Percentiles rank a stretch among this genome's conserved stretches.
Conservation (phyloP, 2,888 invertebrate genomes). For the Furcula furcula region DNA sequence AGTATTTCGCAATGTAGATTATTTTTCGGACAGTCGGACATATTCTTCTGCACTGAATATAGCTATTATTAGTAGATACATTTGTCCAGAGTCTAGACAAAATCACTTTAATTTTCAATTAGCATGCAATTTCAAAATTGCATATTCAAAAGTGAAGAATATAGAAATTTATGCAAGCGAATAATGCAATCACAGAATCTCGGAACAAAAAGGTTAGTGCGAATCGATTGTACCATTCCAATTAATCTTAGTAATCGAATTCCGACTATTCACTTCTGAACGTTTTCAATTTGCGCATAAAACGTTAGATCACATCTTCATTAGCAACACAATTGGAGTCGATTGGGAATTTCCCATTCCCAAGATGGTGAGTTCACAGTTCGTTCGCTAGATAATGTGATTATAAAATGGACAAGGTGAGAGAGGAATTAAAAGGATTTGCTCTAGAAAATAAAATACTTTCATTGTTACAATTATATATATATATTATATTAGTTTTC, state of each 20-base stretch:
- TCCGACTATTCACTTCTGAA: slow-evolving; percentile 37
- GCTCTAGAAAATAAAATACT: too few species aligned
- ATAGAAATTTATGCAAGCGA: slow-evolving; percentile 17
- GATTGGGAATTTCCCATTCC: slow-evolving; percentile 50
- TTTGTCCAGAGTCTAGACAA: not conserved
- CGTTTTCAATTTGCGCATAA: slow-evolving; percentile 60
- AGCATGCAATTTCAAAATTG: not conserved
- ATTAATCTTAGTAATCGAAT: slow-evolving; percentile 38
- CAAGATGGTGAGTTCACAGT: slow-evolving; percentile 37
- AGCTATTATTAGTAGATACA: too few species aligned
- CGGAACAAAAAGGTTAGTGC: slow-evolving; percentile 23
- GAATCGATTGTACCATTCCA: slow-evolving; percentile 37
- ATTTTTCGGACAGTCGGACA: too few species aligned
- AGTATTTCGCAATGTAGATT: too few species aligned
- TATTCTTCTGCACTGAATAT: too few species aligned
- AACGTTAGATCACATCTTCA: slow-evolving; percentile 53
- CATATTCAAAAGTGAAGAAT: slow-evolving; percentile 1
- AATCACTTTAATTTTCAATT: not conserved
- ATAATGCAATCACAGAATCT: slow-evolving; percentile 21
- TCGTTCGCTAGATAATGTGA: slow-evolving; percentile 26
- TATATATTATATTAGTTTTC: too few species aligned
- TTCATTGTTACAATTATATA: too few species aligned
- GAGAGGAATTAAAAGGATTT: not conserved
- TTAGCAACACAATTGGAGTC: slow-evolving; percentile 60
- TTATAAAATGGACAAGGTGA: not conserved